Percentiles rank a stretch among this genome's conserved stretches.
Evolutionary conservation across 2,113 vertebrate species (phyloP).

Genomic region (Phaethon lepturus): DNA sequence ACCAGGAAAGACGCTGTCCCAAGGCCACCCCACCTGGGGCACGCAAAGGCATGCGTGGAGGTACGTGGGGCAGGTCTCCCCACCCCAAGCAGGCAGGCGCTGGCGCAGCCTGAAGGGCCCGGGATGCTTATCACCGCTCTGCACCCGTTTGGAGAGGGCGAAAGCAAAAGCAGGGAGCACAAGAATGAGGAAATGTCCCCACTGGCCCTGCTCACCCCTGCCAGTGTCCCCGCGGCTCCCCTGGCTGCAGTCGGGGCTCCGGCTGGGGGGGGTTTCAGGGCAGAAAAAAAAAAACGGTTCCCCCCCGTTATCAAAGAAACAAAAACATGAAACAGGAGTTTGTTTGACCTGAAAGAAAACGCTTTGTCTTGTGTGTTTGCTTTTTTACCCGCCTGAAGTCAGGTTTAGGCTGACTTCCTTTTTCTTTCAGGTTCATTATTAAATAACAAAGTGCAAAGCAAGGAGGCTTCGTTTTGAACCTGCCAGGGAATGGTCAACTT

Average conservation of each 20-base stretch:
- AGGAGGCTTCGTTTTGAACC: background rate
- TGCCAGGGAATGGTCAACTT: background rate
- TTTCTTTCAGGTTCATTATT: background rate
- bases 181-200: slow-evolving; percentile 25
- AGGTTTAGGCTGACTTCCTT: slow-evolving; percentile 7
- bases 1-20: background rate
- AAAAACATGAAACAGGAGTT: background rate
- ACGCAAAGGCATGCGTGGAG: background rate
- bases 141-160: fast-evolving
- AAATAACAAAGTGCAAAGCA: slow-evolving; percentile 16
- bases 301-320: background rate
- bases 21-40: no score
- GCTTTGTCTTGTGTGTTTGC: slow-evolving; percentile 21
- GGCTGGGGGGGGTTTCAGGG: background rate
- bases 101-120: background rate
- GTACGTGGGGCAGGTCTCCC: fast-evolving
- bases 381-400: background rate
- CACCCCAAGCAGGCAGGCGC: background rate
- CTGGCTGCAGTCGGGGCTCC: fast-evolving
- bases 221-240: fast-evolving
- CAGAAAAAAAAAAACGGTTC: background rate
- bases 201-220: background rate
- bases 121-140: background rate
- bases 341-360: background rate
- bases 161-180: background rate